These are phyloP conservation scores for Sebastes trivittatus DNA, from an alignment of 2,797 vertebrate genomes.

Conservation along the genomic window DNA sequence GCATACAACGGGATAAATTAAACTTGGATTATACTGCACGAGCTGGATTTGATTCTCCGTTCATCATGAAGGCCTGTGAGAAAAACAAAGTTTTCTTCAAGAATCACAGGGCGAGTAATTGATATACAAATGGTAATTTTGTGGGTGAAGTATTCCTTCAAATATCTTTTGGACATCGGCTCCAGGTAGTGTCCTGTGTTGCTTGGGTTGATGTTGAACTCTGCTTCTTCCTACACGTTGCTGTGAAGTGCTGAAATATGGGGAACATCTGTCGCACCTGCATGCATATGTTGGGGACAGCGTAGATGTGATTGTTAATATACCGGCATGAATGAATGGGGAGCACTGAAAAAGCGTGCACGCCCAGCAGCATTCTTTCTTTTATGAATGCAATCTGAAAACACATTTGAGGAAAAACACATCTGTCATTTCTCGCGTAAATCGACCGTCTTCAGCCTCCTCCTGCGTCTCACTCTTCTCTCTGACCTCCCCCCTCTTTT, in stretches of 20 bases:
- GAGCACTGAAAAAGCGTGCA: background rate
- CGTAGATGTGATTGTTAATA: background rate
- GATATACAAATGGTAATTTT: background rate
- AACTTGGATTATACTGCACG: rapidly evolving
- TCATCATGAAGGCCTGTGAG: background rate
- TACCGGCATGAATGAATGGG: background rate
- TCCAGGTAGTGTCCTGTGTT: background rate
- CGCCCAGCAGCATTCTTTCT: background rate
- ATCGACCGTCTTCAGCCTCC: background rate
- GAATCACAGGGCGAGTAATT: rapidly evolving
- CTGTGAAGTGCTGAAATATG: background rate
- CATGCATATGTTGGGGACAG: background rate
- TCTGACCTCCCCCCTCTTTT: background rate
- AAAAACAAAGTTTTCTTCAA: background rate
- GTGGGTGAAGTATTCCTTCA: background rate
- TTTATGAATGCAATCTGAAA: background rate
- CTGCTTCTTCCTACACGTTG: background rate
- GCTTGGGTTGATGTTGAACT: background rate
- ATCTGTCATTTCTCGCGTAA: background rate
- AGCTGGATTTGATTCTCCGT: background rate
- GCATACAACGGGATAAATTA: background rate
- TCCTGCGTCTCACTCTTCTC: background rate
- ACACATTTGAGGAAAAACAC: background rate
- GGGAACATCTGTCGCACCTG: background rate
- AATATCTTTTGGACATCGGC: background rate